Conservation (phyloP, 2,797 vertebrate genomes). For the Eulemur mongoz region DNA sequence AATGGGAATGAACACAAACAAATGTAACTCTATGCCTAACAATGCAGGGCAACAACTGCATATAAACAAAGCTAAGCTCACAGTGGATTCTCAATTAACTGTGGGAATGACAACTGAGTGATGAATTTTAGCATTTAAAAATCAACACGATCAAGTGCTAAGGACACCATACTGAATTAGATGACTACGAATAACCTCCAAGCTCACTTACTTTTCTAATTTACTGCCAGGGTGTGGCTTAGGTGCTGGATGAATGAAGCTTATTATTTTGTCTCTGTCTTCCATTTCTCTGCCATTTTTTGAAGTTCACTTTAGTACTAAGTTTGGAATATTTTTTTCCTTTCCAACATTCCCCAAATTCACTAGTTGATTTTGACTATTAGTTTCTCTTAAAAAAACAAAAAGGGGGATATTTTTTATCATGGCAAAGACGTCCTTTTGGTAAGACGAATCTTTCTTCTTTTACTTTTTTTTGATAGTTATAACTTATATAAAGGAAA, state of each 20-base stretch:
- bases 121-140: constrained; percentile 29
- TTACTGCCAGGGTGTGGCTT: background rate
- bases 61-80: constrained; percentile 34
- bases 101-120: constrained; percentile 21
- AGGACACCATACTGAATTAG: background rate
- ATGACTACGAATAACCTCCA: background rate
- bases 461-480: background rate
- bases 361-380: background rate
- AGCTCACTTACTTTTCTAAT: background rate
- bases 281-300: background rate
- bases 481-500: background rate
- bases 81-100: background rate
- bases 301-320: background rate
- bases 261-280: background rate
- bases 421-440: background rate
- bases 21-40: background rate
- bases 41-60: constrained; percentile 40
- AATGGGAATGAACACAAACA: constrained; percentile 23
- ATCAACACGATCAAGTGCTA: background rate
- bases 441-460: background rate
- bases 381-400: background rate
- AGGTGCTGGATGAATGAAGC: background rate
- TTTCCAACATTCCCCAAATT: background rate
- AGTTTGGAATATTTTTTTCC: background rate
- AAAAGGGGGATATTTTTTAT: background rate